These are phyloP conservation scores for Campopleginae sp. DNA, from an alignment of 2,888 invertebrate species.

Conservation along the genomic window DNA sequence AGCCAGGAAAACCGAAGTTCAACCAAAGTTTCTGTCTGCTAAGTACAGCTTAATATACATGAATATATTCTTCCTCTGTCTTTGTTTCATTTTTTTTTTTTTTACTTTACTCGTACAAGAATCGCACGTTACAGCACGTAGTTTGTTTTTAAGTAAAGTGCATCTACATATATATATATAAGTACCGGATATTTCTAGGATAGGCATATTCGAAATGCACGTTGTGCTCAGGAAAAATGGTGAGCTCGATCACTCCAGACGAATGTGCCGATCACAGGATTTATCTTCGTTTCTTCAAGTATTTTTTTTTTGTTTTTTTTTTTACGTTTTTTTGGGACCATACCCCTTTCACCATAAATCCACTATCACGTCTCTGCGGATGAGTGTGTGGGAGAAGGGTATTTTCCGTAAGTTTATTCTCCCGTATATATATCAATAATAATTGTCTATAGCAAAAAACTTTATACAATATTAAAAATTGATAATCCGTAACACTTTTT, in stretches of 20 bases:
- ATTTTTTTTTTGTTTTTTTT: conserved; percentile 18
- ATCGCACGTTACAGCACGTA: conserved; percentile 33
- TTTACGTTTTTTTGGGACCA: conserved; percentile 71
- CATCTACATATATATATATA: conserved; percentile 44
- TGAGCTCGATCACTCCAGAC: conserved; percentile 38
- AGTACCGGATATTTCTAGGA: conserved; percentile 56
- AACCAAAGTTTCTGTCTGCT: conserved; percentile 57
- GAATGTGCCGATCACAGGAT: conserved; percentile 52
- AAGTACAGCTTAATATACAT: conserved; percentile 40
- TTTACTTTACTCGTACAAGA: conserved; percentile 73
- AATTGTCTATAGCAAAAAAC: conserved; percentile 64
- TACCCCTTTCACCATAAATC: conserved; percentile 82
- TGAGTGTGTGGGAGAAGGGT: conserved; percentile 82
- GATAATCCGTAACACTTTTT: conserved; percentile 54
- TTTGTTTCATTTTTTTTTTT: conserved; percentile 69
- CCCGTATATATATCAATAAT: conserved; percentile 42
- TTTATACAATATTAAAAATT: conserved; percentile 63
- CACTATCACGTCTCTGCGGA: conserved; percentile 82
- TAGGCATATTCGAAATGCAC: conserved; percentile 59
- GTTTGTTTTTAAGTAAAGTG: conserved; percentile 45
- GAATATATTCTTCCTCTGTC: conserved; percentile 31
- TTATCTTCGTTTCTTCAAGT: conserved; percentile 17
- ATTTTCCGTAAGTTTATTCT: conserved; percentile 74
- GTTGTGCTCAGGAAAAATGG: conserved; percentile 47
- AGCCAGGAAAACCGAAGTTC: conserved; percentile 35